Evolutionary conservation across 2,888 invertebrate genomes (phyloP).

Genomic region (Trissolcus brochymenae): DNA sequence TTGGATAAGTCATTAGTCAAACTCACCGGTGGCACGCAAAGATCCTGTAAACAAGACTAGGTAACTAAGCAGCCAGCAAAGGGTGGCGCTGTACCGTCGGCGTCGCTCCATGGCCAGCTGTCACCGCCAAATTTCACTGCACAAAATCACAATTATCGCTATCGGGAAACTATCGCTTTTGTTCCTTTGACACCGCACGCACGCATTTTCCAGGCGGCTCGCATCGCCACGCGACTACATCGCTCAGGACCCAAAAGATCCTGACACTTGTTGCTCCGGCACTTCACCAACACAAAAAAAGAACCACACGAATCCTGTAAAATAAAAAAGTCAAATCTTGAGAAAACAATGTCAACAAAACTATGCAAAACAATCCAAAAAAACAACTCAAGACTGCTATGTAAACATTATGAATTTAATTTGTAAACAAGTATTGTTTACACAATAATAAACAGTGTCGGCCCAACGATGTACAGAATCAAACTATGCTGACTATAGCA

Average conservation of each 20-base stretch:
- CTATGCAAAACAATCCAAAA: no score
- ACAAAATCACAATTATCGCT: conserved; percentile 34
- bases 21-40: conserved; percentile 45
- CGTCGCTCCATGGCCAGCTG: conserved; percentile 47
- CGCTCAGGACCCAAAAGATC: conserved; percentile 47
- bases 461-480: no score
- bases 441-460: no score
- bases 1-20: neutral
- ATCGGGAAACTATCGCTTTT: conserved; percentile 35
- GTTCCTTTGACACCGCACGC: conserved; percentile 33
- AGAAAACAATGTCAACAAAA: no score
- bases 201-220: conserved; percentile 43
- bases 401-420: no score
- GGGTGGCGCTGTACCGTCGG: conserved; percentile 41
- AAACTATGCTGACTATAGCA: no score
- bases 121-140: conserved; percentile 29
- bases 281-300: conserved; percentile 28
- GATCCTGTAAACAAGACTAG: conserved; percentile 46
- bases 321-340: no score
- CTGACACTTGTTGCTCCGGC: conserved; percentile 55
- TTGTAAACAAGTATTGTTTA: no score
- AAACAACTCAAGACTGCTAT: no score
- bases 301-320: conserved; percentile 2
- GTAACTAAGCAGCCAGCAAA: conserved; percentile 51
- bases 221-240: conserved; percentile 54